These are phyloP conservation scores for Herpailurus yagouaroundi DNA, from an alignment of 2,113 vertebrate species.

Conservation along the genomic window DNA sequence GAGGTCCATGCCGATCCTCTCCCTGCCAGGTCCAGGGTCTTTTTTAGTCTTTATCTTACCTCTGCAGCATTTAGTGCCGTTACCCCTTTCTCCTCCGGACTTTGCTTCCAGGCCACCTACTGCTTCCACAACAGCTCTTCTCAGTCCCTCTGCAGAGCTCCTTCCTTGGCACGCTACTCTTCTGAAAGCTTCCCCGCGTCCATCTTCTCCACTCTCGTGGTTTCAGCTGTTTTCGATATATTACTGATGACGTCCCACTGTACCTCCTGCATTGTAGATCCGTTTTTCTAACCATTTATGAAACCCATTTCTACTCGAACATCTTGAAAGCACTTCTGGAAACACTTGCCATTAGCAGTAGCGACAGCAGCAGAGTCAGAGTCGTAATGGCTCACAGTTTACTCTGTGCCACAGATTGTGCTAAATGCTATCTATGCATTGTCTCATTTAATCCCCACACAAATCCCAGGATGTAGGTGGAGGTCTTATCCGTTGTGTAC, in stretches of 20 bases:
- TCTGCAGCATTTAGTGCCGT: neutral
- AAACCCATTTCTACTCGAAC: neutral
- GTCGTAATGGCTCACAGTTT: neutral
- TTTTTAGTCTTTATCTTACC: neutral
- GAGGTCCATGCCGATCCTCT: neutral
- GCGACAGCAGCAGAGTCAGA: neutral
- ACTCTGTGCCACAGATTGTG: neutral
- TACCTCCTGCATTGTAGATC: neutral
- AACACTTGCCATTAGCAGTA: neutral
- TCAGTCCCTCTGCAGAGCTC: neutral
- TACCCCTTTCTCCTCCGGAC: neutral
- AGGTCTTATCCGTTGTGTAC: neutral
- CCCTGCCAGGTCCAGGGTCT: neutral
- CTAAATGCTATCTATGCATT: fast-evolving
- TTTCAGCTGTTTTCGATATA: neutral
- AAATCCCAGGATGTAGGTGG: neutral
- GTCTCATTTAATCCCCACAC: neutral
- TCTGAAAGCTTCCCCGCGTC: neutral
- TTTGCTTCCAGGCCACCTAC: neutral
- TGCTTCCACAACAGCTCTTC: neutral
- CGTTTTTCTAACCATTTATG: neutral
- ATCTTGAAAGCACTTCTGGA: neutral
- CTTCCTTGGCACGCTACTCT: neutral
- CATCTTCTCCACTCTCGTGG: neutral
- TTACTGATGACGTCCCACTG: neutral